Base-by-base conservation (phyloP, 2,888 invertebrate genomes). In the Erynnis tages region DNA sequence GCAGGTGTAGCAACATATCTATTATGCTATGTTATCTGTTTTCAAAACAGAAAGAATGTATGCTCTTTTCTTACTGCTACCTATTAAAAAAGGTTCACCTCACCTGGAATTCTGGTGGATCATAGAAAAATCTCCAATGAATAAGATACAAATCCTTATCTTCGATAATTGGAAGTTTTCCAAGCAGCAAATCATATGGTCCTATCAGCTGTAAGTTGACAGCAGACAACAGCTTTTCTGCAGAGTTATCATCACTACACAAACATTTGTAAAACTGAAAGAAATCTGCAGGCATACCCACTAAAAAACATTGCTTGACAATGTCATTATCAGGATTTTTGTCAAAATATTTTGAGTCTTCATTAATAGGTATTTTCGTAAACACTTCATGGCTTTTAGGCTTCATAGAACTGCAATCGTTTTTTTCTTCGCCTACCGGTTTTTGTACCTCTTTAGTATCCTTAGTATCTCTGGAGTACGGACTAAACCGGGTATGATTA, bases 101-200 rank as follows among this genome's bases (percentile, higher is more conserved):
- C 75, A 93, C 93, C 85, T 97, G 96, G 79, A 98, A 96, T 82
- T 98, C 98, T 6, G 98, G 98, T 6, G 97, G 96, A 88, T 99
- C 98, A 79, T 94, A 97, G 74, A 92, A 97, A 81, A 95, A 98
- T 63, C 98, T 92, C 95, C 96, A 97, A 74, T 98, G 97, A 6
- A 93, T 82, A 40, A 97, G 90, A 73, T 94, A 95, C 55, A 93
- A 85, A 54, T 92, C 85, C 55, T 92, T 91, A 54, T 91, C 80
- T 0, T 90, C 79, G 16, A 91, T 73, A 52, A 82, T 77, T 1
- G 90, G 90, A 57, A 95, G 90, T 66, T 91, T 92, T 4, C 93
- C 93, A 37, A 91, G 84, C 27, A 98, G 77, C 45, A 96, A 92
- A 79, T 98, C 97, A 84, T 92, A 98, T 0, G 98, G 96, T 0